Percentiles rank a stretch among this genome's conserved stretches.
These are phyloP conservation scores for Archips crataeganus DNA, from an alignment of 2,888 invertebrate species.

Conservation along the genomic window DNA sequence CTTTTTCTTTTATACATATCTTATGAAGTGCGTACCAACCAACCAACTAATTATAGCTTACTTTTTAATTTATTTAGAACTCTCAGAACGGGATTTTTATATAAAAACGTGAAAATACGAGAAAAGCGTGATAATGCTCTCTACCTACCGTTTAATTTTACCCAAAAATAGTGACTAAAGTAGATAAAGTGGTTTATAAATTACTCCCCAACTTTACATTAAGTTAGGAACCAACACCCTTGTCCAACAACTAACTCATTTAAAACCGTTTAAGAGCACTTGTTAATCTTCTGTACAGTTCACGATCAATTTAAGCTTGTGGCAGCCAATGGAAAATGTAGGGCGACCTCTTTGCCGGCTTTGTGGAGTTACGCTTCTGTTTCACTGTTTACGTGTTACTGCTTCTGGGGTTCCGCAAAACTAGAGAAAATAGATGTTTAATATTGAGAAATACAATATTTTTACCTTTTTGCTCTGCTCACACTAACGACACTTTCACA, in stretches of 20 bases:
- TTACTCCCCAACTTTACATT: neutral
- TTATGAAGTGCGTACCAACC: no score
- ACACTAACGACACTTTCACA: no score
- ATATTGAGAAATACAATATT: no score
- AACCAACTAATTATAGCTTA: no score
- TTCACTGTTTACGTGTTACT: constrained; percentile 21
- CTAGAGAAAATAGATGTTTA: neutral
- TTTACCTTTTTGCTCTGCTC: no score
- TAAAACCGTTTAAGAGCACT: constrained; percentile 14
- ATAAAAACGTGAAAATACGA: no score
- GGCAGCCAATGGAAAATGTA: constrained; percentile 39
- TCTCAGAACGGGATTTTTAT: no score
- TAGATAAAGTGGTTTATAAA: neutral
- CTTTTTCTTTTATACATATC: no score
- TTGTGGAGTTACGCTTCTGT: constrained; percentile 29
- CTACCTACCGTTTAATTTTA: neutral
- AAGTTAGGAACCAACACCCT: neutral
- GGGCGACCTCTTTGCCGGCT: constrained; percentile 38
- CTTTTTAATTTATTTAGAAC: no score
- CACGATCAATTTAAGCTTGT: constrained; percentile 8
- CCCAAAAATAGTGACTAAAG: neutral
- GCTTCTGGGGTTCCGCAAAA: constrained; percentile 18
- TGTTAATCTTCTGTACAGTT: constrained; percentile 5
- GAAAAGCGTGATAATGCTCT: no score
- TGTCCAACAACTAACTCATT: neutral